These are phyloP conservation scores for Myripristis jacobus DNA, from an alignment of 2,797 vertebrate genomes.

Conservation along the genomic window DNA sequence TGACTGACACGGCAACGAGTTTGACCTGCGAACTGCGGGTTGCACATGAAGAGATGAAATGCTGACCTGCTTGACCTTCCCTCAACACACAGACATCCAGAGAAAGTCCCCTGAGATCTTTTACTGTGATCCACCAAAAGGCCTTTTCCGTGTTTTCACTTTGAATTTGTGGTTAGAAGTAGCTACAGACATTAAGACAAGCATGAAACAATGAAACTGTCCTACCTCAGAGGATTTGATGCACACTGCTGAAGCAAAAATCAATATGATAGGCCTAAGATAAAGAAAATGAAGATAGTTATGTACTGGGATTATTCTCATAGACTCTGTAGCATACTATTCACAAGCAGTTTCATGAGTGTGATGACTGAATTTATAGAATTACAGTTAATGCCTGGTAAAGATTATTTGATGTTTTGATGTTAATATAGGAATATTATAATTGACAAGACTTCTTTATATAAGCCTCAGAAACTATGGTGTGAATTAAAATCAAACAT, in stretches of 20 bases:
- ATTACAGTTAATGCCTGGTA: background rate
- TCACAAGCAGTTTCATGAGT: background rate
- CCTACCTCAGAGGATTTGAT: conserved; percentile 19
- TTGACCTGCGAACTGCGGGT: conserved; percentile 45
- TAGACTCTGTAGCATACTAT: background rate
- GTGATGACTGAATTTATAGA: background rate
- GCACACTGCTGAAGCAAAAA: background rate
- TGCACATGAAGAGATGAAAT: conserved; percentile 43
- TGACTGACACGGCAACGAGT: conserved; percentile 38
- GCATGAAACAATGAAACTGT: conserved; percentile 22
- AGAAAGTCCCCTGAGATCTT: conserved; percentile 43
- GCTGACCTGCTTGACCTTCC: conserved; percentile 50
- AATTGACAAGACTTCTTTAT: background rate
- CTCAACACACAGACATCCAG: conserved; percentile 32
- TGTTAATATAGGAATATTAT: background rate
- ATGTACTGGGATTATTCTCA: background rate
- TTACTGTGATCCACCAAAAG: conserved; percentile 38
- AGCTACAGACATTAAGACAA: conserved; percentile 31
- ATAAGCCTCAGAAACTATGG: background rate
- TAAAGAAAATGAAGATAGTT: background rate
- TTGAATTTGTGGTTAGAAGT: conserved; percentile 53
- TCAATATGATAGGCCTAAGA: background rate
- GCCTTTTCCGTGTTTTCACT: conserved; percentile 43
- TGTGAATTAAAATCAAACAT: background rate
- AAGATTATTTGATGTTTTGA: background rate